Percentiles rank a stretch among this genome's conserved stretches.
Evolutionary conservation across 2,888 invertebrate species (phyloP).

Genomic region (Choristoneura rosaceana): DNA sequence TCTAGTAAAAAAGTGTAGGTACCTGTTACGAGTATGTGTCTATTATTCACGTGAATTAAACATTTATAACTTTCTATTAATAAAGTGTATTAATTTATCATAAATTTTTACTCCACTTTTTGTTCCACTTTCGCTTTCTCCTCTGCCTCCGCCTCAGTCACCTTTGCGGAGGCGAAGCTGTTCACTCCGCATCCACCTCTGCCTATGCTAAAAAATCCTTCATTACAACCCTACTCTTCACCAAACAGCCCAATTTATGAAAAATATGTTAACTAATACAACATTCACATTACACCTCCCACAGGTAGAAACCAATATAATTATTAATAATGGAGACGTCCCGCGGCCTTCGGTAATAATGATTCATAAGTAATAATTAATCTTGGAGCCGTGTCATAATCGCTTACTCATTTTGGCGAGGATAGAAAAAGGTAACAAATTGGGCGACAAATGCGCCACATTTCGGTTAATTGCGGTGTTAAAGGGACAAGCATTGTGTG

Average conservation of each 20-base stretch:
- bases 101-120: too few relatives aligned
- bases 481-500: conserved; percentile 60
- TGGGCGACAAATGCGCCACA: conserved; percentile 81
- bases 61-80: too few relatives aligned
- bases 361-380: conserved; percentile 75
- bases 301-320: conserved; percentile 59
- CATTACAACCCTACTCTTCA: neutral
- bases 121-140: too few relatives aligned
- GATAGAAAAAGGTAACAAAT: conserved; percentile 74
- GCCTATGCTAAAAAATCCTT: too few relatives aligned
- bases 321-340: conserved; percentile 65
- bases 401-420: conserved; percentile 79
- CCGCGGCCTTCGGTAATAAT: conserved; percentile 58
- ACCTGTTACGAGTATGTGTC: too few relatives aligned
- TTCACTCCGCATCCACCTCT: too few relatives aligned
- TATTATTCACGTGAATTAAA: too few relatives aligned
- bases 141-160: too few relatives aligned
- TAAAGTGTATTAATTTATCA: too few relatives aligned
- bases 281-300: conserved; percentile 67
- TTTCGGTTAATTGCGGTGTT: conserved; percentile 73
- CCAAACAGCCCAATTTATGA: conserved; percentile 44
- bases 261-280: conserved; percentile 58
- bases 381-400: conserved; percentile 72
- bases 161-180: too few relatives aligned
- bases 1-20: too few relatives aligned